Base-by-base conservation (phyloP, 2,888 invertebrate genomes). In the Sphaerophoria taeniata region DNA sequence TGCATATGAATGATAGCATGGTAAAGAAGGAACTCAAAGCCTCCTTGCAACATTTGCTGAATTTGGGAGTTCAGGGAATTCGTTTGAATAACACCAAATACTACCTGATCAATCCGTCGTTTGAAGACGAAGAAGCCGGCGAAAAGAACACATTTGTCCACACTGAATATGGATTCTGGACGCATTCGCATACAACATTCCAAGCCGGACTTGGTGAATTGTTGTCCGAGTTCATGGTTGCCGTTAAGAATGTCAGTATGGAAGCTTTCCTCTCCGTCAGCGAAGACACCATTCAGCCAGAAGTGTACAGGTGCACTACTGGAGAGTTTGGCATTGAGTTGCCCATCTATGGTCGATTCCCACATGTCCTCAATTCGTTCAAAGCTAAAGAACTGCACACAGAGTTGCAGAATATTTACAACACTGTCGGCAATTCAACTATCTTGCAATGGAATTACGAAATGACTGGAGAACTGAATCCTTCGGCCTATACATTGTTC, bases 21-120 rank as follows among this genome's bases (percentile, higher is more conserved):
- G 96, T 97, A 0, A 93, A 95, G 3, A 89, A 93, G 1, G 94
- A 94, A 89, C 95, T 97, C 87, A 93, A 95, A 88, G 92, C 93
- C 0, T 95, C 96, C 0, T 90, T 98, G 1, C 91, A 92, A 49
- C 94, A 94, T 87, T 97, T 98, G 94, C 89, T 98, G 86, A 92
- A 94, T 4, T 93, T 95, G 3, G 98, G 98, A 0, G 95, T 97
- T 0, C 94, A 94, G 87, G 99, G 99, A 4, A 95, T 99, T 89
- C 95, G 97, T 89, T 93, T 90, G 53, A 90, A 89, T 56, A 94
- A 95, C 72, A 95, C 94, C 0, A 95, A 95, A 11, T 94, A 94
- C 89, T 92, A 96, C 85, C 91, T 96, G 0, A 69, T 91, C 0
- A 87, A 87, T 11, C 91, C 91, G 0, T 92, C 94, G 80, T 87